Evolutionary conservation across 2,797 vertebrate species (phyloP).

Genomic region (Poeciliopsis paucimaculata): DNA sequence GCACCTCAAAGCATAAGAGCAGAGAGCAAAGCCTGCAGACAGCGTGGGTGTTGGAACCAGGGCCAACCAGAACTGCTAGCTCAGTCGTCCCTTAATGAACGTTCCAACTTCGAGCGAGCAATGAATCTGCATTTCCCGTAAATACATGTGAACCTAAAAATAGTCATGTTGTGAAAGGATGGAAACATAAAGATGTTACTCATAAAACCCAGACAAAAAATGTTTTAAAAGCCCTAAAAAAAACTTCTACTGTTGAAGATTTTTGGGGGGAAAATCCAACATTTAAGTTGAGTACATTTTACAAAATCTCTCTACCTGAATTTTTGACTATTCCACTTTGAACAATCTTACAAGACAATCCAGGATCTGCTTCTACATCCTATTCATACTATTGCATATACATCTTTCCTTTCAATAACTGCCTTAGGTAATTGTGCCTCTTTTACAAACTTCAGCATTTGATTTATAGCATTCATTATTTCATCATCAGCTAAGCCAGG

Average conservation of each 20-base stretch:
- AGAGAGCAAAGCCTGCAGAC: slow-evolving; percentile 60
- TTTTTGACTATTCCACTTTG: not conserved
- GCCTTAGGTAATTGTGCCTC: not conserved
- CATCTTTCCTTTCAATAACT: not conserved
- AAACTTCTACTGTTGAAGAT: not conserved
- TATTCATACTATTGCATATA: not conserved
- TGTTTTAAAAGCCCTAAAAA: not conserved
- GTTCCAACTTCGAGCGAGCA: not conserved
- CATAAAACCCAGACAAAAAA: not conserved
- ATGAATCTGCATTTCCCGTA: not conserved
- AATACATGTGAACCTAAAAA: slow-evolving; percentile 17
- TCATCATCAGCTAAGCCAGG: not conserved
- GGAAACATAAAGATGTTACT: slow-evolving; percentile 1
- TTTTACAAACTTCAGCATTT: not conserved
- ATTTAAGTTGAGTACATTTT: not conserved
- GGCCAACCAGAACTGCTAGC: slow-evolving; percentile 44
- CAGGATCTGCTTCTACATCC: not conserved
- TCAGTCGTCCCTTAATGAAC: slow-evolving; percentile 21
- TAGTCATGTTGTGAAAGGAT: slow-evolving; percentile 12
- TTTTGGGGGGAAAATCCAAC: not conserved
- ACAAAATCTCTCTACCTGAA: not conserved
- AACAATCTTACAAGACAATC: not conserved
- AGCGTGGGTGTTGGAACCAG: slow-evolving; percentile 61
- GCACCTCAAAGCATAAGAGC: slow-evolving; percentile 48
- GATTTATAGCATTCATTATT: not conserved